Conservation (phyloP, 2,888 invertebrate genomes). For the Coronaproctus castanopsis region DNA sequence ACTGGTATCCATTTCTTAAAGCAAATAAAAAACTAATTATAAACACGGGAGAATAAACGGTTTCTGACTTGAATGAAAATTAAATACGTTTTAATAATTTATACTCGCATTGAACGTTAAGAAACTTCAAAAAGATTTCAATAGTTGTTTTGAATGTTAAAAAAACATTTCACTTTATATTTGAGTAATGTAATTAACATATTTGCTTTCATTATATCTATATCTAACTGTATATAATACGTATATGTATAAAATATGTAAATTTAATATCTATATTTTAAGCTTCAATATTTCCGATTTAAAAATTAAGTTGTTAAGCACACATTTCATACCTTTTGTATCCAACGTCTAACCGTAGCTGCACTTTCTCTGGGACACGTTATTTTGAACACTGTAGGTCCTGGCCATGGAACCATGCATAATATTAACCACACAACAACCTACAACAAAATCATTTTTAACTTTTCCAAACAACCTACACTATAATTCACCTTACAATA, state of each 20-base stretch:
- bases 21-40: background rate
- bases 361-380: conserved; percentile 75
- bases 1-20: conserved; percentile 66
- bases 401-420: conserved; percentile 71
- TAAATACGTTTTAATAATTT: background rate
- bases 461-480: too few species aligned
- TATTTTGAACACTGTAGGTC: conserved; percentile 66
- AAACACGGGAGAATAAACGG: background rate
- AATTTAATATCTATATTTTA: background rate
- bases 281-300: background rate
- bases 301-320: background rate
- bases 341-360: conserved; percentile 64
- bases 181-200: too few species aligned
- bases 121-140: too few species aligned
- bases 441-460: too few species aligned
- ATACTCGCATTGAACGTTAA: background rate
- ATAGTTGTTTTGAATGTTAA: too few species aligned
- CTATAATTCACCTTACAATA: background rate
- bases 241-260: background rate
- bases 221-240: background rate
- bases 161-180: too few species aligned
- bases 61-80: too few species aligned
- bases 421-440: conserved; percentile 60
- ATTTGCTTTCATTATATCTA: background rate
- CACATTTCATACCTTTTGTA: conserved; percentile 39